Base-by-base conservation (phyloP, 2,113 vertebrate genomes). In the Rhinopomastus cyanomelas region DNA sequence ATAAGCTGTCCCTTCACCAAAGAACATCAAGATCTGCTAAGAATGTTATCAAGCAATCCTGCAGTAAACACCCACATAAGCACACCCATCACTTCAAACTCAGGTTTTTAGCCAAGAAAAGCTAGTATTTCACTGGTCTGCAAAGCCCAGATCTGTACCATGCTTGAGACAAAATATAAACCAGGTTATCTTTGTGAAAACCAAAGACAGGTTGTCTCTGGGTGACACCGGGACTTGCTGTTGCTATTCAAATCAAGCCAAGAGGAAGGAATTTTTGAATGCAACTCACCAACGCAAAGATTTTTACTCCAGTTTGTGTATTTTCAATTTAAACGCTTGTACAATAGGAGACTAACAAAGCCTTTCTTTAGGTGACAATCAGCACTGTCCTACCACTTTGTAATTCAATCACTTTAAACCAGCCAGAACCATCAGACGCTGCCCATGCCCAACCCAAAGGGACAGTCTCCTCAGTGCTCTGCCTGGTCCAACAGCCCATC, bases 321-420 rank as follows among this genome's bases (percentile, higher is more conserved):
- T 51, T 52, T 85, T 55, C 57, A 71, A 8, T 7, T 5, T 66
- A 30, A 77, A 46, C 7, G 5, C 11, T 92, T 7, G 61, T 49
- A 56, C 36, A 59, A 30, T 0, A 26, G 34, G 16, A 64, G 30
- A 49, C 16, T 27, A 74, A 79, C 2, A 2, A 64, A 86, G 69
- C 34, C 48, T 65, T 65, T 60, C 19, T 26, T 64, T 22, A 59
- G 83, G 26, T 1, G 9, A 78, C 49, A 62, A 29, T 19, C 65
- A 67, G 77, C 26, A 62, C 73, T 7, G 1, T 44, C 37, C n/a
- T 66, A 42, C 12, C 14, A 5, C 37, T 80, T 36, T 4, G 44
- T 32, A 30, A 60, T n/a, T 77, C 64, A 4, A 37, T 37, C 0
- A 0, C 12, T 49, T 65, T 44, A 39, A 74, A 69, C 36, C 0